These are phyloP conservation scores for Sturnus vulgaris DNA, from an alignment of 2,113 vertebrate genomes.

Conservation along the genomic window DNA sequence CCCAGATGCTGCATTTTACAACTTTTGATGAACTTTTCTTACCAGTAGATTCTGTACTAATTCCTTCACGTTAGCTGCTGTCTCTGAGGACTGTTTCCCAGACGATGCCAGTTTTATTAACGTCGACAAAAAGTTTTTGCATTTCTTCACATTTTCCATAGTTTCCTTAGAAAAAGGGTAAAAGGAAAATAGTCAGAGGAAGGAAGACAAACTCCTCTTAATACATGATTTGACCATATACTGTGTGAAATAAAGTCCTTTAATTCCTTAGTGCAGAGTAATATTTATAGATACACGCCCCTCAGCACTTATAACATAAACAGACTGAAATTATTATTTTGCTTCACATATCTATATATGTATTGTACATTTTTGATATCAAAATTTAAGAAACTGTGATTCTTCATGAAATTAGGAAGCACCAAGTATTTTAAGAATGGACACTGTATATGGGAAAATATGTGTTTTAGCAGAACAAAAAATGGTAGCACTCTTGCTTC, in stretches of 20 bases:
- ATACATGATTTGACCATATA: not conserved
- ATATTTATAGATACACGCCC: not conserved
- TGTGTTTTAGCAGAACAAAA: not conserved
- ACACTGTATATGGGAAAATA: not conserved
- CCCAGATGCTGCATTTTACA: not conserved
- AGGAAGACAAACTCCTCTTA: not conserved
- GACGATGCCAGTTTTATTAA: slow-evolving; percentile 96
- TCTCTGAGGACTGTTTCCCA: slow-evolving; percentile 92
- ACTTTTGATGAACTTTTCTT: slow-evolving; percentile 54
- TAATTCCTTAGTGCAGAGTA: not conserved
- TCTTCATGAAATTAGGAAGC: not conserved
- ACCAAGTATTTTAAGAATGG: not conserved
- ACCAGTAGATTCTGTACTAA: slow-evolving; percentile 95
- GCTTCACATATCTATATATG: not conserved
- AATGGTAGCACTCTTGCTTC: not conserved
- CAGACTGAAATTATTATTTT: not conserved
- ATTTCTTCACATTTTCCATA: slow-evolving; percentile 99
- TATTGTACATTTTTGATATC: not conserved
- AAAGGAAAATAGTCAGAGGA: not conserved
- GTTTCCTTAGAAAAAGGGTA: slow-evolving; percentile 78
- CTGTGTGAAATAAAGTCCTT: not conserved
- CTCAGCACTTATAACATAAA: not conserved
- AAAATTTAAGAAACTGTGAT: not conserved
- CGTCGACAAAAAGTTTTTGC: slow-evolving; percentile 96
- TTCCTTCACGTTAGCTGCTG: slow-evolving; percentile 90